Evolutionary conservation across 1,140 invertebrate genomes (phyloP).

Genomic region (Lordiphosa collinella): DNA sequence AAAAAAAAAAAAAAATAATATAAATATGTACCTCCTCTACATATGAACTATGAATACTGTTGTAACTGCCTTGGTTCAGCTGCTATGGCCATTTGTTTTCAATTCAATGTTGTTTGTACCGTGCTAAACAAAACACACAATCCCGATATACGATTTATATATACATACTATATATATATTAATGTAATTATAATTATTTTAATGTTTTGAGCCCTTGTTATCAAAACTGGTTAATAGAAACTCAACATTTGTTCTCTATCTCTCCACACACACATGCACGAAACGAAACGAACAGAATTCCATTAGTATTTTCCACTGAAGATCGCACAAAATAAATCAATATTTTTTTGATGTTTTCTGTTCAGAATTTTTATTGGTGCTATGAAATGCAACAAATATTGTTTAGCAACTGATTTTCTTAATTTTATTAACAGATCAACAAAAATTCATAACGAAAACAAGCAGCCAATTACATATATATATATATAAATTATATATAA

Average conservation of each 20-base stretch:
- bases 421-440: conserved; percentile 50
- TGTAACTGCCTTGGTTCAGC: conserved; percentile 71
- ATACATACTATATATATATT: conserved; percentile 5
- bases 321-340: conserved; percentile 28
- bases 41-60: conserved; percentile 60
- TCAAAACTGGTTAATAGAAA: conserved; percentile 4
- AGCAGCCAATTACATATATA: conserved; percentile 59
- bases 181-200: background rate
- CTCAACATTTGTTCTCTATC: conserved; percentile 5
- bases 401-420: conserved; percentile 36
- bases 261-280: conserved; percentile 31
- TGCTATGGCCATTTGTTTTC: conserved; percentile 61
- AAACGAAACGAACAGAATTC: conserved; percentile 49
- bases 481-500: conserved; percentile 21
- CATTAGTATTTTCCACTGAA: conserved; percentile 62
- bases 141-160: conserved; percentile 30
- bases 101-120: conserved; percentile 46
- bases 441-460: conserved; percentile 19
- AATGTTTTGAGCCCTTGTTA: conserved; percentile 1
- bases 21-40: conserved; percentile 43
- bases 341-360: conserved; percentile 31
- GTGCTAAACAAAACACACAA: conserved; percentile 28
- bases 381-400: conserved; percentile 43
- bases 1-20: conserved; percentile 36
- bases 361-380: conserved; percentile 37